phyloP scores from a whole-genome alignment of 2,113 vertebrate species.

The Nymphicus hollandicus region DNA sequence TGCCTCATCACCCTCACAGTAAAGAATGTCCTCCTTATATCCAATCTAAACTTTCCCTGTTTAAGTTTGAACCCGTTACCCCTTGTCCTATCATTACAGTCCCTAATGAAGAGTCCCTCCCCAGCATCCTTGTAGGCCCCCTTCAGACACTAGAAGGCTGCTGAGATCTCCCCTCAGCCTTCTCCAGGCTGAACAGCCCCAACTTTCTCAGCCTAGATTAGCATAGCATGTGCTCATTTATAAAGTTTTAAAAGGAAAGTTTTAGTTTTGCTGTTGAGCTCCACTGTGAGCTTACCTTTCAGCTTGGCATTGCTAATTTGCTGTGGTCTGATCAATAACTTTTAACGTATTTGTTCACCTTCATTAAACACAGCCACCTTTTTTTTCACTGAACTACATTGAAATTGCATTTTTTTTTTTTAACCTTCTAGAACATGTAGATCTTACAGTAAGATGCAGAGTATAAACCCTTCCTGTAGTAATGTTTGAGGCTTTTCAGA shows the following conservation, averaged over 20 bases:
- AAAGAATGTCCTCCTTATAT: neutral
- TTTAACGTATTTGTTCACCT: neutral
- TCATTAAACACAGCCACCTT: neutral
- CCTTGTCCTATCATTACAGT: neutral
- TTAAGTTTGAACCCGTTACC: neutral
- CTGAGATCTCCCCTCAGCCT: neutral
- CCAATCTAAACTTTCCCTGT: neutral
- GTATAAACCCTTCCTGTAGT: neutral
- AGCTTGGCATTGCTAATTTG: neutral
- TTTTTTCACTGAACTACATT: neutral
- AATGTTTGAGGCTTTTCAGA: neutral
- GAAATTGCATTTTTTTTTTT: neutral
- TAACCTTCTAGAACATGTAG: neutral
- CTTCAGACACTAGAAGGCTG: neutral
- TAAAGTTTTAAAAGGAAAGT: neutral
- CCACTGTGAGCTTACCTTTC: neutral
- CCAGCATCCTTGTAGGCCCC: neutral
- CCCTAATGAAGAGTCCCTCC: neutral
- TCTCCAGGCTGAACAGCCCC: neutral
- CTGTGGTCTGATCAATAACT: neutral
- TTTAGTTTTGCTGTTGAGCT: neutral
- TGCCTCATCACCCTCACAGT: neutral
- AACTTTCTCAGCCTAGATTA: neutral
- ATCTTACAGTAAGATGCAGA: neutral
- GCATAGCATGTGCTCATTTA: neutral